Evolutionary conservation across 2,888 invertebrate genomes (phyloP).

Genomic region (Exocentrus adspersus): DNA sequence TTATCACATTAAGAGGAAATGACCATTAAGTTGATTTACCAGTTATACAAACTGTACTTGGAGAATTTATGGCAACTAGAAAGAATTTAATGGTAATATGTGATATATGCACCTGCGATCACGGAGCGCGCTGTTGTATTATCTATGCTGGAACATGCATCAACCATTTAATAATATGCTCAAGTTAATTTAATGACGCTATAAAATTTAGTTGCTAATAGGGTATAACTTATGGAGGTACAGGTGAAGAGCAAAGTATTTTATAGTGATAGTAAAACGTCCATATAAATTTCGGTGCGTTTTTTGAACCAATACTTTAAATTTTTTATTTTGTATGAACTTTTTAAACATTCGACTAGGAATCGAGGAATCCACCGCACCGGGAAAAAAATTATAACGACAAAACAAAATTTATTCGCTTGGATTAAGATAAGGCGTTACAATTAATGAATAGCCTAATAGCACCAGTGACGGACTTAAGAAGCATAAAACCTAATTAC

Average conservation of each 20-base stretch:
- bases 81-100: constrained; percentile 57
- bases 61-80: constrained; percentile 52
- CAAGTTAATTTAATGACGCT: not conserved
- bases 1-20: constrained; percentile 55
- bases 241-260: too few species aligned
- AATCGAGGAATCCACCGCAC: too few species aligned
- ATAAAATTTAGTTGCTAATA: constrained; percentile 1
- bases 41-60: constrained; percentile 51
- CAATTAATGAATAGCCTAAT: not conserved
- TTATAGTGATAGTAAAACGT: not conserved
- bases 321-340: too few species aligned
- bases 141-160: constrained; percentile 5
- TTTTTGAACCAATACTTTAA: too few species aligned
- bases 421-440: not conserved
- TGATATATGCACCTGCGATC: constrained; percentile 54
- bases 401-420: not conserved
- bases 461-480: not conserved
- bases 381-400: too few species aligned
- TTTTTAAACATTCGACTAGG: too few species aligned
- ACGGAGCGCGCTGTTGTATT: constrained; percentile 29
- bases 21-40: constrained; percentile 58
- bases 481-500: not conserved
- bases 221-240: not conserved
- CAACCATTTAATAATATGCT: constrained; percentile 9
- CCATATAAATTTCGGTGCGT: not conserved